Conservation (phyloP, 1,140 invertebrate genomes). For the Teleopsis dalmanni region DNA sequence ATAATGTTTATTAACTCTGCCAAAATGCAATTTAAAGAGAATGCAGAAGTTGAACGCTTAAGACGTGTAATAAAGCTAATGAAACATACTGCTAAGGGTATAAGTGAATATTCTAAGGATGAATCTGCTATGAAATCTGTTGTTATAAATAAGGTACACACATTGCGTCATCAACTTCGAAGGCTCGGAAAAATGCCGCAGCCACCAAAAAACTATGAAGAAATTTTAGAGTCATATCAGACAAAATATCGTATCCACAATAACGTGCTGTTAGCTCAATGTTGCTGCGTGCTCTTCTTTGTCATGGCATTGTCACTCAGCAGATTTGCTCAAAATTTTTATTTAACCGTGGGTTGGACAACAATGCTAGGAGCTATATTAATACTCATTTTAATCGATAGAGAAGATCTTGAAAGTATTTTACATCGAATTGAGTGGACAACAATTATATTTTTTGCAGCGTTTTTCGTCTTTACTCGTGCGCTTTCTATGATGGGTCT, state of each 20-base stretch:
- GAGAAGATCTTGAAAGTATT: conserved; percentile 65
- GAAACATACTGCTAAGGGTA: conserved; percentile 4
- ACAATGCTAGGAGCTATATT: conserved; percentile 66
- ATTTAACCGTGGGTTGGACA: conserved; percentile 69
- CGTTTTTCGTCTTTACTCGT: conserved; percentile 78
- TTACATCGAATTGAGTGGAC: conserved; percentile 75
- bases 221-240: background rate
- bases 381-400: conserved; percentile 62
- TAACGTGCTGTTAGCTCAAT: conserved; percentile 59
- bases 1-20: conserved; percentile 1
- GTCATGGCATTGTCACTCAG: conserved; percentile 70
- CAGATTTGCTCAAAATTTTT: conserved; percentile 57
- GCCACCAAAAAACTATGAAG: conserved; percentile 1
- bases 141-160: background rate
- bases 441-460: conserved; percentile 77
- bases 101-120: conserved; percentile 9
- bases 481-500: conserved; percentile 45
- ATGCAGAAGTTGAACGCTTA: conserved; percentile 1
- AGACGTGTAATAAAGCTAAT: conserved; percentile 5
- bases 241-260: conserved; percentile 38
- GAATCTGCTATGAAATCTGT: conserved; percentile 2
- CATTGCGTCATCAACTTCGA: conserved; percentile 6
- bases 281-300: conserved; percentile 54
- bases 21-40: conserved; percentile 4
- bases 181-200: conserved; percentile 9